Percentiles rank a stretch among this genome's conserved stretches.
These are phyloP conservation scores for Ia io DNA, from an alignment of 2,113 vertebrate genomes.

Conservation along the genomic window DNA sequence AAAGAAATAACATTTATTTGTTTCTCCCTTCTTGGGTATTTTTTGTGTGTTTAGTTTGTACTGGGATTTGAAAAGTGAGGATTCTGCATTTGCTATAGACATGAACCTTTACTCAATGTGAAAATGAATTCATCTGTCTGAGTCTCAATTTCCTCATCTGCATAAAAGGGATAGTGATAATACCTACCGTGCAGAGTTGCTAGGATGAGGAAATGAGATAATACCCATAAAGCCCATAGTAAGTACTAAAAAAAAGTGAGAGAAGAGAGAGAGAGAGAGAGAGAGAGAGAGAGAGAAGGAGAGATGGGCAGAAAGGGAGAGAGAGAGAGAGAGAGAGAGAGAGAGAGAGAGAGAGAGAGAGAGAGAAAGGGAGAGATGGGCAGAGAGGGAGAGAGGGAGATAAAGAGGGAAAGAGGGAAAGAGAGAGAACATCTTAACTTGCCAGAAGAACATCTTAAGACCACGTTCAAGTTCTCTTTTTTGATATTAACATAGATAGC, in stretches of 20 bases:
- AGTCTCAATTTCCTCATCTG: not conserved
- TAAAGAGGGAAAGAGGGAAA: not conserved
- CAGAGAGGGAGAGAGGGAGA: not conserved
- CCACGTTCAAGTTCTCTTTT: not conserved
- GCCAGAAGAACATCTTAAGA: not conserved
- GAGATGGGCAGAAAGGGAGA: not conserved
- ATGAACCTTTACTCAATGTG: not conserved
- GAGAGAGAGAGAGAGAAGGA: not conserved
- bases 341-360: not conserved
- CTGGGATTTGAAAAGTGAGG: not conserved
- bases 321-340: not conserved
- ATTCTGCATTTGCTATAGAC: not conserved
- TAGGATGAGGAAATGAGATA: not conserved
- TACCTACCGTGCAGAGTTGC: not conserved
- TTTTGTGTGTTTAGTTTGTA: not conserved
- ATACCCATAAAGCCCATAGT: not conserved
- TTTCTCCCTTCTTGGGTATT: not conserved
- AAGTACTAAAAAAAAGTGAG: not conserved
- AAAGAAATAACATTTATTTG: not conserved
- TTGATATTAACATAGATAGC: not conserved
- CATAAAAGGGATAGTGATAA: not conserved
- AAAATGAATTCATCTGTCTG: not conserved
- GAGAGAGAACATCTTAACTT: not conserved
- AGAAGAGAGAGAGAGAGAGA: not conserved
- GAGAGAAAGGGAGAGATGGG: not conserved